Percentiles rank a stretch among this genome's conserved stretches.
Conservation (phyloP, 2,797 vertebrate species). For the Cossypha dichroa region DNA sequence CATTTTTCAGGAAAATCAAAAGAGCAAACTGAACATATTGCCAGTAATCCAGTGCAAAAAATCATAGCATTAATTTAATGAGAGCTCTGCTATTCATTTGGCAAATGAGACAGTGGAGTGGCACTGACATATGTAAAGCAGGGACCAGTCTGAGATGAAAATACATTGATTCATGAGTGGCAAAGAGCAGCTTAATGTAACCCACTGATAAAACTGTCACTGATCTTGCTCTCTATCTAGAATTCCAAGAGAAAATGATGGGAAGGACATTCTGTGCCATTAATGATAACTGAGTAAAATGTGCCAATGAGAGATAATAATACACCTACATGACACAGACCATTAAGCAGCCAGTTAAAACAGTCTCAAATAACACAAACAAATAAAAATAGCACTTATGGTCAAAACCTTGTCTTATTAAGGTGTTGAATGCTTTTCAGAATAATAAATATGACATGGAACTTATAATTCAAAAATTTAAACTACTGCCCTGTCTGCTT, state of each 20-base stretch:
- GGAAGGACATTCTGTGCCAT: conserved; percentile 16
- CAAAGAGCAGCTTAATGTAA: conserved; percentile 52
- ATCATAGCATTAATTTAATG: background rate
- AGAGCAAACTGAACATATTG: background rate
- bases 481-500: background rate
- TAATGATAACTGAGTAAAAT: conserved; percentile 59
- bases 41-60: background rate
- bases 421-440: conserved; percentile 35
- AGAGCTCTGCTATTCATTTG: background rate
- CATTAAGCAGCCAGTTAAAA: conserved; percentile 61
- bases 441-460: conserved; percentile 48
- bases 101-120: conserved; percentile 51
- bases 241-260: conserved; percentile 44
- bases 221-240: conserved; percentile 29
- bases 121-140: conserved; percentile 62
- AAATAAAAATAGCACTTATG: conserved; percentile 44
- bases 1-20: conserved; percentile 18
- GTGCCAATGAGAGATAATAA: conserved; percentile 59
- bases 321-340: conserved; percentile 60
- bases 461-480: conserved; percentile 37
- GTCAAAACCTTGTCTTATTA: conserved; percentile 55
- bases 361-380: conserved; percentile 25
- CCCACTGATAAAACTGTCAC: conserved; percentile 54
- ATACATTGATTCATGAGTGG: background rate
- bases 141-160: conserved; percentile 44